A percentile compares a stretch with the other conserved stretches of the same genome.
Conservation (phyloP, 2,113 vertebrate species). For the Phylloscopus whistleri region DNA sequence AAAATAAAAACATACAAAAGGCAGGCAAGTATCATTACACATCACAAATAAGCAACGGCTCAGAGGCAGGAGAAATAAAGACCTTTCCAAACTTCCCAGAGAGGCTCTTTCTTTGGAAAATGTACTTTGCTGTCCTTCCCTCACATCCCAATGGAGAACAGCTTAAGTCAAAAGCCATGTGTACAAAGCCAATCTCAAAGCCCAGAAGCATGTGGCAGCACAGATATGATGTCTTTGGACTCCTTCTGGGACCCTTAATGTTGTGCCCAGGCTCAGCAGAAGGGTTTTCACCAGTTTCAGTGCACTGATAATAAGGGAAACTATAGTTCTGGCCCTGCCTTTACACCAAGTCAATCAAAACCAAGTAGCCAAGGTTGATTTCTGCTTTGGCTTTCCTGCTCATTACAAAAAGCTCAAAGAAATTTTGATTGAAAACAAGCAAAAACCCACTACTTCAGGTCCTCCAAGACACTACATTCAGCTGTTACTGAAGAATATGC, state of each 20-base stretch:
- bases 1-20: not conserved
- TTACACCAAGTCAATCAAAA: not conserved
- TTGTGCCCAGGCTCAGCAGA: not conserved
- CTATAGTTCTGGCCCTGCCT: not conserved
- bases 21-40: not conserved
- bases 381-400: not conserved
- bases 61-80: not conserved
- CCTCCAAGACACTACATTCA: not conserved
- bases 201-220: not conserved
- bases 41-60: not conserved
- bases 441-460: not conserved
- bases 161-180: not conserved
- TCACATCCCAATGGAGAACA: not conserved
- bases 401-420: not conserved
- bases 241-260: not conserved
- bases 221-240: not conserved
- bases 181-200: not conserved
- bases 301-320: not conserved
- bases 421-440: not conserved
- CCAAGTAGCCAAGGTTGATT: not conserved
- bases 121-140: not conserved
- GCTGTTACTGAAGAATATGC: not conserved
- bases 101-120: not conserved
- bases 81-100: not conserved
- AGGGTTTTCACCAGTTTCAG: not conserved